A percentile compares a stretch with the other conserved stretches of the same genome.
Conservation (phyloP, 2,797 vertebrate genomes). For the Meriones psammophilus region DNA sequence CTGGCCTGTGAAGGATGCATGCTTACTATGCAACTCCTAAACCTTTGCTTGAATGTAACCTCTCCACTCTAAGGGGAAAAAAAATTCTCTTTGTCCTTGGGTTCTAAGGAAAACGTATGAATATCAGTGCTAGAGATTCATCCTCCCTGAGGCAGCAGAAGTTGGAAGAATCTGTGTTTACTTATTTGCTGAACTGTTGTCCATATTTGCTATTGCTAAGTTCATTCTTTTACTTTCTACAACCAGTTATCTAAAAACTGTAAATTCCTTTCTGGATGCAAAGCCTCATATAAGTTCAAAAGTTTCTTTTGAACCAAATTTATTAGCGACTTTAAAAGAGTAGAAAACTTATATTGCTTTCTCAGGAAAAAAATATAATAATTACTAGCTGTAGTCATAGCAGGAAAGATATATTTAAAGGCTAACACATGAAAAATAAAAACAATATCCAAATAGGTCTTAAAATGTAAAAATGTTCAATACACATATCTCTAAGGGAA, state of each 20-base stretch:
- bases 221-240: neutral
- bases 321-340: slow-evolving; percentile 55
- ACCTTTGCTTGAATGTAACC: neutral
- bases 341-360: slow-evolving; percentile 52
- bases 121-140: neutral
- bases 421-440: slow-evolving; percentile 16
- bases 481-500: neutral
- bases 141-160: neutral
- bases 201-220: neutral
- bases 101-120: slow-evolving; percentile 58
- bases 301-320: slow-evolving; percentile 68
- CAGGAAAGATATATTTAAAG: neutral
- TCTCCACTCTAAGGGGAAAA: slow-evolving; percentile 37
- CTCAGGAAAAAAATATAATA: slow-evolving; percentile 46
- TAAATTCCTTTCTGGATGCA: slow-evolving; percentile 39
- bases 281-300: slow-evolving; percentile 68
- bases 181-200: slow-evolving; percentile 26
- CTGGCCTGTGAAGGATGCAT: neutral
- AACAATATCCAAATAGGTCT: neutral
- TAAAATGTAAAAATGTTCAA: slow-evolving; percentile 33
- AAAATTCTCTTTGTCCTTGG: neutral
- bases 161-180: slow-evolving; percentile 44
- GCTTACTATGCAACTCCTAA: neutral
- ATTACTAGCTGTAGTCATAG: neutral
- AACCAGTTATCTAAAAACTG: neutral